A percentile compares a stretch with the other conserved stretches of the same genome.
These are phyloP conservation scores for Dromius quadrimaculatus DNA, from an alignment of 2,888 invertebrate genomes.

Conservation along the genomic window DNA sequence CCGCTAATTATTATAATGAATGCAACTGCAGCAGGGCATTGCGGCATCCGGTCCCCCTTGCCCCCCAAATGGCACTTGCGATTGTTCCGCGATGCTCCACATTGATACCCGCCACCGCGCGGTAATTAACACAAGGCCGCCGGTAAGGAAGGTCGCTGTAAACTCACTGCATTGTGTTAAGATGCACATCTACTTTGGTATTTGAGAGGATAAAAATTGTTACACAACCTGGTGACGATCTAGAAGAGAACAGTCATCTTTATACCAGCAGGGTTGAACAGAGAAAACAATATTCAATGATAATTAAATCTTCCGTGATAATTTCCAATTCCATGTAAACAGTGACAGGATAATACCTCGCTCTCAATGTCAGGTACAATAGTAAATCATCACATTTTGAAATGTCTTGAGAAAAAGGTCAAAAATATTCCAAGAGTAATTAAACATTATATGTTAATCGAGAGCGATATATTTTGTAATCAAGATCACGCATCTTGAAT, in stretches of 20 bases:
- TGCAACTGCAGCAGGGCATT: constrained; percentile 11
- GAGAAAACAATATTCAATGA: too few species aligned
- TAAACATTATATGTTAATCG: constrained; percentile 46
- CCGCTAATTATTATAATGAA: constrained; percentile 29
- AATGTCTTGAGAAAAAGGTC: constrained; percentile 44
- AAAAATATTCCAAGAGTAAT: constrained; percentile 39
- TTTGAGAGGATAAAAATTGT: too few species aligned
- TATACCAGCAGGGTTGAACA: too few species aligned
- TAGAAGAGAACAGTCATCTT: too few species aligned
- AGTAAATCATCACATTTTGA: constrained; percentile 34
- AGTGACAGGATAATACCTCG: constrained; percentile 28
- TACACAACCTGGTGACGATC: too few species aligned
- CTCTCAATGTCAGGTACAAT: constrained; percentile 41
- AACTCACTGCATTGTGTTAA: not conserved
- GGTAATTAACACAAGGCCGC: constrained; percentile 62
- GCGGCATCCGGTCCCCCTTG: not conserved
- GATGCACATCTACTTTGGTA: too few species aligned
- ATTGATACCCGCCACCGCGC: constrained; percentile 57
- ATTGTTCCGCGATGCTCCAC: constrained; percentile 59
- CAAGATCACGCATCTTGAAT: constrained; percentile 28
- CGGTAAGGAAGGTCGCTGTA: constrained; percentile 59
- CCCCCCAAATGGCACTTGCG: not conserved
- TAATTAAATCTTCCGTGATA: constrained; percentile 14
- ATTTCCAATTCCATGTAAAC: constrained; percentile 33
- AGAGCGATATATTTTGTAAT: constrained; percentile 31